Evolutionary conservation across 2,888 invertebrate genomes (phyloP).

Genomic region (Thecocarcelia acutangulata): DNA sequence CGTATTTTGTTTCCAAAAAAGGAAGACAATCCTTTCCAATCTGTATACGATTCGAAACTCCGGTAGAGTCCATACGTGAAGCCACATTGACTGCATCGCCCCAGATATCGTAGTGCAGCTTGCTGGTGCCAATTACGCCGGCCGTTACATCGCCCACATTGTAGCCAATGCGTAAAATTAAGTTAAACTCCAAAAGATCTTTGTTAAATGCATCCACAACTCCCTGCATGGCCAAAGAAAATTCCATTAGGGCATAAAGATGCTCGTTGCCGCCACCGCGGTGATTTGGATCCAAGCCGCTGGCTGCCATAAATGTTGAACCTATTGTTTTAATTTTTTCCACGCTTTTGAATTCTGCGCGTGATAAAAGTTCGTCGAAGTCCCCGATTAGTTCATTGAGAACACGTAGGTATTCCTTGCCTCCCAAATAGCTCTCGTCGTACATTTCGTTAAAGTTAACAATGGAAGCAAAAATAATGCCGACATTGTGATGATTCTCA

Average conservation of each 20-base stretch:
- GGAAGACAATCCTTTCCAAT: conserved; percentile 89
- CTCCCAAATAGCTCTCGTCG: conserved; percentile 97
- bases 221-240: conserved; percentile 94
- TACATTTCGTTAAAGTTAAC: conserved; percentile 99
- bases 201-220: conserved; percentile 93
- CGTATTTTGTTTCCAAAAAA: conserved; percentile 88
- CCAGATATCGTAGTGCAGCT: conserved; percentile 98
- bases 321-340: conserved; percentile 99
- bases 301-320: conserved; percentile 98
- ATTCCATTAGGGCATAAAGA: conserved; percentile 94
- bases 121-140: conserved; percentile 97
- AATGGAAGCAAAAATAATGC: conserved; percentile 97
- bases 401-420: conserved; percentile 96
- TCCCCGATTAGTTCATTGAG: conserved; percentile 97
- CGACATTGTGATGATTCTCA: conserved; percentile 95
- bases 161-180: conserved; percentile 92
- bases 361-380: conserved; percentile 94
- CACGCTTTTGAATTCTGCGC: conserved; percentile 91
- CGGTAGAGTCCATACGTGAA: conserved; percentile 98
- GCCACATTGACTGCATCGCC: conserved; percentile 99
- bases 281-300: conserved; percentile 92
- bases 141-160: conserved; percentile 98
- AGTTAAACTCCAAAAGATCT: conserved; percentile 94
- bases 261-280: conserved; percentile 86
- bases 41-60: conserved; percentile 92